These are phyloP conservation scores for Chrysemys picta DNA, from an alignment of 2,113 vertebrate species.

Conservation along the genomic window DNA sequence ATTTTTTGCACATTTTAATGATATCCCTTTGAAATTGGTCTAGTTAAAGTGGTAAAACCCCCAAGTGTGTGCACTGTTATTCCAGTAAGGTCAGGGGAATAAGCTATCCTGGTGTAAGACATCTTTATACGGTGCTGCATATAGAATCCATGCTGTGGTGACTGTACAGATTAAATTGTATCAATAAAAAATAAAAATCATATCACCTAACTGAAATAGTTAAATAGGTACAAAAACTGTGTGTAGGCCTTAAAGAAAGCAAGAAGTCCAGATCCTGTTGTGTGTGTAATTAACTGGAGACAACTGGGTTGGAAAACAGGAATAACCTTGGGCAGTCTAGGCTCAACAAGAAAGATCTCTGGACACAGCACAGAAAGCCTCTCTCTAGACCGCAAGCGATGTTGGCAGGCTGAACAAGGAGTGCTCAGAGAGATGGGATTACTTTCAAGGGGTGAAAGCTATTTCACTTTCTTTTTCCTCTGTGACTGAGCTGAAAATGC, in stretches of 20 bases:
- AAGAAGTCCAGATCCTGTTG: not conserved
- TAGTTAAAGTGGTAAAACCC: constrained; percentile 4
- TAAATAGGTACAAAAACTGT: not conserved
- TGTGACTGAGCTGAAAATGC: not conserved
- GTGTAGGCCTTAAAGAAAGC: not conserved
- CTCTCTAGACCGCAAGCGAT: not conserved
- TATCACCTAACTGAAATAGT: not conserved
- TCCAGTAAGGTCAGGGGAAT: not conserved
- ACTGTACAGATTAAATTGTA: not conserved
- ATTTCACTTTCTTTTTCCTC: not conserved
- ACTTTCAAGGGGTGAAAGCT: not conserved
- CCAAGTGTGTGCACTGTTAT: not conserved
- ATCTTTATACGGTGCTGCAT: not conserved
- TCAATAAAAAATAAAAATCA: not conserved
- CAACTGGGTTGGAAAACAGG: not conserved
- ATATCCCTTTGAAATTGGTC: constrained; percentile 42
- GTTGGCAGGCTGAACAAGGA: not conserved
- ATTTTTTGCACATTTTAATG: not conserved
- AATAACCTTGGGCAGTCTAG: not conserved
- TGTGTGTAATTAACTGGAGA: not conserved
- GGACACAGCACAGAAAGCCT: not conserved
- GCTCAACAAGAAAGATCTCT: constrained; percentile 9
- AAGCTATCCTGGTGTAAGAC: not conserved
- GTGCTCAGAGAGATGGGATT: not conserved
- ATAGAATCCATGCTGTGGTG: not conserved